Evolutionary conservation across 2,888 invertebrate genomes (phyloP).

Genomic region (Tholera decimalis): DNA sequence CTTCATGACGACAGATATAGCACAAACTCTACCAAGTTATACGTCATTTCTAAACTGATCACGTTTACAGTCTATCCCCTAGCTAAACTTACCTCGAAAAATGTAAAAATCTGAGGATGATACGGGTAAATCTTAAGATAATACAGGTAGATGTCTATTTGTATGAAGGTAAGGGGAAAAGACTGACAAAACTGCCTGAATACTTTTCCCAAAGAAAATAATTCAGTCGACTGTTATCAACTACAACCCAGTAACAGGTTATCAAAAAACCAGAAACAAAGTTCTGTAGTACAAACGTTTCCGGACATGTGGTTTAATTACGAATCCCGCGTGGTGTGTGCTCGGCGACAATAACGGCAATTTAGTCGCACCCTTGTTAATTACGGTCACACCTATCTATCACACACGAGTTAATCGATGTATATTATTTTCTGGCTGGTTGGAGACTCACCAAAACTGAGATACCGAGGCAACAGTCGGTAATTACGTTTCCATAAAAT

Average conservation of each 20-base stretch:
- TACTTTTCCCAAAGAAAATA: neutral
- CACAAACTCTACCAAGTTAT: neutral
- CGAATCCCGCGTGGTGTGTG: slow-evolving; percentile 66
- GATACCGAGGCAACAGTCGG: neutral
- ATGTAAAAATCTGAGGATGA: neutral
- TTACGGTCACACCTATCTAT: slow-evolving; percentile 76
- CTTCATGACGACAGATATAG: neutral
- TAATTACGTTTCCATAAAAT: neutral
- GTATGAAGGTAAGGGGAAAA: too few species aligned
- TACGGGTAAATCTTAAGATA: neutral
- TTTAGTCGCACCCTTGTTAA: slow-evolving; percentile 82
- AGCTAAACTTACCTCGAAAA: neutral
- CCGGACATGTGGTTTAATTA: slow-evolving; percentile 60
- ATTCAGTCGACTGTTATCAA: neutral
- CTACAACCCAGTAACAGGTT: neutral
- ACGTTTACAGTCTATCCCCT: neutral
- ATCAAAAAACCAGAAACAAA: slow-evolving; percentile 28
- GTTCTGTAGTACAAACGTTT: slow-evolving; percentile 22
- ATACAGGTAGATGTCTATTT: too few species aligned
- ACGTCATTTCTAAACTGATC: neutral
- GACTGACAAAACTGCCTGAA: neutral
- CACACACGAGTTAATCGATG: slow-evolving; percentile 50
- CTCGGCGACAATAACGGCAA: slow-evolving; percentile 78
- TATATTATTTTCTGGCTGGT: slow-evolving; percentile 30
- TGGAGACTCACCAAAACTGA: slow-evolving; percentile 27